phyloP scores from a whole-genome alignment of 2,888 invertebrate genomes.

The Heliothis peltigera region DNA sequence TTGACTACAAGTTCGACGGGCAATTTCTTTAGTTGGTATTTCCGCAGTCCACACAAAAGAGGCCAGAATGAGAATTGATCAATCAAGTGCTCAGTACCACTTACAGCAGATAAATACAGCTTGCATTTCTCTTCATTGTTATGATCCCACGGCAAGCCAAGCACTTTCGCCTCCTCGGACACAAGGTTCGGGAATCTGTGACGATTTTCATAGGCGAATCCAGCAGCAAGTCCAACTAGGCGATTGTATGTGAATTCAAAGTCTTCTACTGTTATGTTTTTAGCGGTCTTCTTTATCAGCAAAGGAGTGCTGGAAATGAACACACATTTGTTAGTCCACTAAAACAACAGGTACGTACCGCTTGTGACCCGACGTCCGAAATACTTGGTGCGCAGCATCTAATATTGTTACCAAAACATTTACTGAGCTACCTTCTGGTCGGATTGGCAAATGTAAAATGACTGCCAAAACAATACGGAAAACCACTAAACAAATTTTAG shows the following conservation, averaged over 20 bases:
- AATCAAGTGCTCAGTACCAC: slow-evolving; percentile 73
- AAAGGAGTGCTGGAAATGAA: slow-evolving; percentile 71
- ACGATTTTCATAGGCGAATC: slow-evolving; percentile 73
- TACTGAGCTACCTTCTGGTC: too few relatives aligned
- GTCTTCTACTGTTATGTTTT: slow-evolving; percentile 65
- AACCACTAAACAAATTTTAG: too few relatives aligned
- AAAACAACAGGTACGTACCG: too few relatives aligned
- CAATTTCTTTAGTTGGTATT: slow-evolving; percentile 72
- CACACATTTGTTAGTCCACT: background rate
- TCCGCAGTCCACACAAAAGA: slow-evolving; percentile 72
- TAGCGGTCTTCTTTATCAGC: slow-evolving; percentile 69
- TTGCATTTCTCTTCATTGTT: slow-evolving; percentile 60
- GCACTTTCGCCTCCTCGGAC: slow-evolving; percentile 66
- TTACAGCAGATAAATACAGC: slow-evolving; percentile 72
- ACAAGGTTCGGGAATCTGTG: slow-evolving; percentile 64
- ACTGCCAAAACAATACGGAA: too few relatives aligned
- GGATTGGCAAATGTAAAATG: too few relatives aligned
- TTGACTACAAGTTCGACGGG: slow-evolving; percentile 68
- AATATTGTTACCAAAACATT: too few relatives aligned
- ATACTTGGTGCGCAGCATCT: too few relatives aligned
- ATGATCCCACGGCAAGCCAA: slow-evolving; percentile 74
- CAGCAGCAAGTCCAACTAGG: slow-evolving; percentile 71
- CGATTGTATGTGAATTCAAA: slow-evolving; percentile 76
- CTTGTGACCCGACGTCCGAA: too few relatives aligned
- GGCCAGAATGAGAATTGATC: slow-evolving; percentile 74